Evolutionary conservation across 2,888 invertebrate genomes (phyloP).

Genomic region (Tipula unca): DNA sequence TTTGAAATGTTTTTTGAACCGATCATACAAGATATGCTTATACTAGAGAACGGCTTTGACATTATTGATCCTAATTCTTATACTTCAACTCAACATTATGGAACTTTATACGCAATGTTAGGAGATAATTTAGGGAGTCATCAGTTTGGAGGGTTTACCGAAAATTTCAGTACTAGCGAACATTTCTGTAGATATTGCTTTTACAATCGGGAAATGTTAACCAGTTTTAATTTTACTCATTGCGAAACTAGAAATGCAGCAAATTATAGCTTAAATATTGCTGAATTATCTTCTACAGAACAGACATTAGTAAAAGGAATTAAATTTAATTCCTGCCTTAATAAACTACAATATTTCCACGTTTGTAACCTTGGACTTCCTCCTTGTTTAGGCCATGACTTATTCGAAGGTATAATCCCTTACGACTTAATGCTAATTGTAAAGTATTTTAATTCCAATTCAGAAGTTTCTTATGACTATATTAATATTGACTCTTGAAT

Average conservation of each 20-base stretch:
- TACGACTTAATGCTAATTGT: conserved; percentile 28
- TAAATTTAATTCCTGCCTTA: conserved; percentile 29
- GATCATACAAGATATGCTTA: neutral
- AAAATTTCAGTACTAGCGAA: neutral
- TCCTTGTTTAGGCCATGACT: conserved; percentile 31
- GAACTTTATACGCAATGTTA: too few relatives aligned
- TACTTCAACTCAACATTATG: neutral
- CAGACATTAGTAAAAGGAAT: conserved; percentile 25
- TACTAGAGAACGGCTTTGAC: too few relatives aligned
- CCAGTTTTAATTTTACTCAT: neutral
- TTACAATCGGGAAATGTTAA: neutral
- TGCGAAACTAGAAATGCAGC: neutral
- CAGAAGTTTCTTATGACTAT: neutral
- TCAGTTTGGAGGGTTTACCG: neutral
- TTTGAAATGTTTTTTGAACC: neutral
- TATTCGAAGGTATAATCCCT: conserved; percentile 28
- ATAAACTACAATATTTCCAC: conserved; percentile 29
- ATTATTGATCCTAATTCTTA: neutral
- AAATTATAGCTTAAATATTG: neutral
- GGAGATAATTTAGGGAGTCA: too few relatives aligned
- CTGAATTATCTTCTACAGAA: neutral
- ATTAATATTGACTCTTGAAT: conserved; percentile 15
- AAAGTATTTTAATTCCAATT: too few relatives aligned
- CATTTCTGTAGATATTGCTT: neutral
- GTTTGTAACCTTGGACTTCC: conserved; percentile 29